Conservation (phyloP, 2,888 invertebrate species). For the Cheilosia urbana region DNA sequence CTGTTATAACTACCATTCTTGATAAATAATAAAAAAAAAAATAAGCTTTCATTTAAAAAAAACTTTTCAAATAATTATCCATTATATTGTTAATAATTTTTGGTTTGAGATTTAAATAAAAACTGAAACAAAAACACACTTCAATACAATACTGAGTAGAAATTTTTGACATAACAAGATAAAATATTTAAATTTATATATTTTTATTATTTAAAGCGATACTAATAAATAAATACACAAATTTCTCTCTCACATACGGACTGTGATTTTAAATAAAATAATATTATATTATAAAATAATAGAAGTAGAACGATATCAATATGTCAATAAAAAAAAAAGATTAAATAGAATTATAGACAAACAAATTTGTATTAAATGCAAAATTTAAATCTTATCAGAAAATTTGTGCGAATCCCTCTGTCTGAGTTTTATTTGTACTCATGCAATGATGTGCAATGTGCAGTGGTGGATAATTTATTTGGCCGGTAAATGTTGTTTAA, state of each 20-base stretch:
- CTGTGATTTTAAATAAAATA: slow-evolving; percentile 83
- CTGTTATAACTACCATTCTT: slow-evolving; percentile 47
- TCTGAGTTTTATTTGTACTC: too few species aligned
- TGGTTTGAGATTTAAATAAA: slow-evolving; percentile 13
- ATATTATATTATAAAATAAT: slow-evolving; percentile 73
- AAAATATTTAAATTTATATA: slow-evolving; percentile 75
- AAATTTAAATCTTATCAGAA: too few species aligned
- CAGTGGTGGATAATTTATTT: too few species aligned
- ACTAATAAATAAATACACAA: slow-evolving; percentile 64
- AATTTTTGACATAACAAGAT: slow-evolving; percentile 60
- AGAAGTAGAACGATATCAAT: slow-evolving; percentile 52
- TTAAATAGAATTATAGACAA: slow-evolving; percentile 11
- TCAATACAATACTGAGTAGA: slow-evolving; percentile 69
- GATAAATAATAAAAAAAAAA: slow-evolving; percentile 40
- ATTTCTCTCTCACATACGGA: slow-evolving; percentile 84
- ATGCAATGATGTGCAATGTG: too few species aligned
- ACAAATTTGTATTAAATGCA: slow-evolving; percentile 2
- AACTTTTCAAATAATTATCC: slow-evolving; percentile 33
- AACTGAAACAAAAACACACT: slow-evolving; percentile 46
- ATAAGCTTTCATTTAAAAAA: slow-evolving; percentile 64
- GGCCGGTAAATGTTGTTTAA: too few species aligned
- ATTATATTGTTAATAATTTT: slow-evolving; percentile 67
- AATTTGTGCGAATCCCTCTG: too few species aligned
- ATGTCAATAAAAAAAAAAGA: slow-evolving; percentile 37
- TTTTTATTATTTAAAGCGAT: slow-evolving; percentile 76